Evolutionary conservation across 2,888 invertebrate species (phyloP), one percentile per base, ranked within the genome.

Genomic region (Orthosia cruda): DNA sequence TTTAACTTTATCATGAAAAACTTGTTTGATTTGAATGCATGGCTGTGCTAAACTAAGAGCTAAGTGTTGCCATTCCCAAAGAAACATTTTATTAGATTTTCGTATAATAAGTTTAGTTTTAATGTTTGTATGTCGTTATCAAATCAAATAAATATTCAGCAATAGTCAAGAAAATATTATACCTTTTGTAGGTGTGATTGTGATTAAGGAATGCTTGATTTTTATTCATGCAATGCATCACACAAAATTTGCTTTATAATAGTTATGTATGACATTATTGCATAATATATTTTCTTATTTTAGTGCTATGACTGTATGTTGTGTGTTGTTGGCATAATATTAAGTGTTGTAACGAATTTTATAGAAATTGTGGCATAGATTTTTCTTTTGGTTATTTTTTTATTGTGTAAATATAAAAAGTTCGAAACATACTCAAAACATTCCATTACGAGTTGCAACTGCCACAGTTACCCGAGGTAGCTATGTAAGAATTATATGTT

Each of bases 1-100:
- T 40, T 49, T 40, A 54, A 26, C 23, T 40, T 49, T 40, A 54
- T 49, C 55, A 26, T 55, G 63, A n/a, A 58, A 74, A 54, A 70
- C 61, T 57, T 45, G 23, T 67, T 73, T 71, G 16, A 74, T 83
- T 80, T 86, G 67, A 85, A 74, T 84, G 78, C 80, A 74, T 85
- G 89, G 89, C 89, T 89, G 89, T 89, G 89, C 77, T 88, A 80
- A 78, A 80, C 66, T 88, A 83, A 79, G 74, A 79, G 57, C 69
- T 62, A 81, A 83, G 74, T 78, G 69, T 83, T 80, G 83, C 65
- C 83, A 85, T 86, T 82, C 74, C 86, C 89, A 89, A 89, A 88
- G 85, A 87, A 69, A 74, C 59, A 59, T 58, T 74, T 78, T 54
- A 67, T 65, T 59, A 4, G 18, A n/a, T 66, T 59, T 65, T 76